phyloP scores from a whole-genome alignment of 2,888 invertebrate species.

The Abrostola tripartita region DNA sequence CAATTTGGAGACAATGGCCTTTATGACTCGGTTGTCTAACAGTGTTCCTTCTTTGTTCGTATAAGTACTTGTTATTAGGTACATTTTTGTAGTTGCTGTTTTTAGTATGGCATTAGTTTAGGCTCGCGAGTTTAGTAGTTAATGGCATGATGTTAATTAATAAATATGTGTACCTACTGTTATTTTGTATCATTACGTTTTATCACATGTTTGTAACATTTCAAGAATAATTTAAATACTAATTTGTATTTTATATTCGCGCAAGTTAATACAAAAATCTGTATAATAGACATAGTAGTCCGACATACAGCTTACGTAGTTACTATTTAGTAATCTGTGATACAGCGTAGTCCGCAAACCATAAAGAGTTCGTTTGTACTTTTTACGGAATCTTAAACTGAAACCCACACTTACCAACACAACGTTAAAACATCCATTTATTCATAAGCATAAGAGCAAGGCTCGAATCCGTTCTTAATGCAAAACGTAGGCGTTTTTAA shows the following conservation, averaged over 20 bases:
- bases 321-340: too few species aligned
- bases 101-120: slow-evolving; percentile 25
- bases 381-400: slow-evolving; percentile 23
- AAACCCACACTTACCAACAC: slow-evolving; percentile 29
- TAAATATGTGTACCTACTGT: not conserved
- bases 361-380: slow-evolving; percentile 31
- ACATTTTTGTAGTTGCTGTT: slow-evolving; percentile 36
- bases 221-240: too few species aligned
- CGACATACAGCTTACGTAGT: too few species aligned
- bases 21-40: slow-evolving; percentile 69
- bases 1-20: slow-evolving; percentile 76
- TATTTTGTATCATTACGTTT: too few species aligned
- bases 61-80: slow-evolving; percentile 39
- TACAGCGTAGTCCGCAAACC: slow-evolving; percentile 6
- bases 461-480: slow-evolving; percentile 45
- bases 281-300: too few species aligned
- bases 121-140: slow-evolving; percentile 22
- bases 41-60: slow-evolving; percentile 55
- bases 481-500: slow-evolving; percentile 50
- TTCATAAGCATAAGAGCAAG: slow-evolving; percentile 41
- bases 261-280: too few species aligned
- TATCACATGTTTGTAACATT: too few species aligned
- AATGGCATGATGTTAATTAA: slow-evolving; percentile 33
- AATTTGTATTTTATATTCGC: too few species aligned
- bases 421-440: slow-evolving; percentile 48